These are phyloP conservation scores for Probaryconus sp. DNA, from an alignment of 1,140 invertebrate species.

Conservation along the genomic window DNA sequence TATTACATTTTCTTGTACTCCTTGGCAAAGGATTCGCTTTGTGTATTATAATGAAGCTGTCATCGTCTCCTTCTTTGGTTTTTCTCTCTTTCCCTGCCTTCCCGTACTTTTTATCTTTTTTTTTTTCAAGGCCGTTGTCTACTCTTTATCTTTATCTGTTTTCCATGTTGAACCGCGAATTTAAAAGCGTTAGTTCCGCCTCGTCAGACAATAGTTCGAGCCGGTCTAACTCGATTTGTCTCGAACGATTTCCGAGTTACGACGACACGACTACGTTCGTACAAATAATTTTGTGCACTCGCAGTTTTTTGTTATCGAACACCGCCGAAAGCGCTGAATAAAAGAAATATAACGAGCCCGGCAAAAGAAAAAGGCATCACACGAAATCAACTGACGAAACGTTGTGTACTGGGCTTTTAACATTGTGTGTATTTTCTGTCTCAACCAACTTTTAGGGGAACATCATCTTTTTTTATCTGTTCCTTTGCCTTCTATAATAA, in stretches of 20 bases:
- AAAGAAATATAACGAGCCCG: conserved; percentile 36
- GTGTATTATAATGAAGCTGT: conserved; percentile 63
- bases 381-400: conserved; percentile 10
- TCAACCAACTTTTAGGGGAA: conserved; percentile 25
- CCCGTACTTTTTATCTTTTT: conserved; percentile 1
- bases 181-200: conserved; percentile 55
- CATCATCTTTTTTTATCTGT: conserved; percentile 1
- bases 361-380: too few species aligned
- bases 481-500: background rate
- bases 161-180: conserved; percentile 39
- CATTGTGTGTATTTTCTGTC: conserved; percentile 53
- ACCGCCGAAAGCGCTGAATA: conserved; percentile 32
- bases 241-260: conserved; percentile 59
- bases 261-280: too few species aligned
- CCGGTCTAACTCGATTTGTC: conserved; percentile 65
- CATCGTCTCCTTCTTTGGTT: conserved; percentile 43
- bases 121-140: conserved; percentile 26
- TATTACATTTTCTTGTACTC: conserved; percentile 50
- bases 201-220: conserved; percentile 57
- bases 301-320: conserved; percentile 59
- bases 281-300: conserved; percentile 63
- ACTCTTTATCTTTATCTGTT: conserved; percentile 9
- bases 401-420: conserved; percentile 27
- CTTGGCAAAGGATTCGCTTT: conserved; percentile 56
- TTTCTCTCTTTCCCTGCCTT: too few species aligned